Evolutionary conservation across 2,888 invertebrate genomes (phyloP).

Genomic region (Polydrusus pterygomalis): DNA sequence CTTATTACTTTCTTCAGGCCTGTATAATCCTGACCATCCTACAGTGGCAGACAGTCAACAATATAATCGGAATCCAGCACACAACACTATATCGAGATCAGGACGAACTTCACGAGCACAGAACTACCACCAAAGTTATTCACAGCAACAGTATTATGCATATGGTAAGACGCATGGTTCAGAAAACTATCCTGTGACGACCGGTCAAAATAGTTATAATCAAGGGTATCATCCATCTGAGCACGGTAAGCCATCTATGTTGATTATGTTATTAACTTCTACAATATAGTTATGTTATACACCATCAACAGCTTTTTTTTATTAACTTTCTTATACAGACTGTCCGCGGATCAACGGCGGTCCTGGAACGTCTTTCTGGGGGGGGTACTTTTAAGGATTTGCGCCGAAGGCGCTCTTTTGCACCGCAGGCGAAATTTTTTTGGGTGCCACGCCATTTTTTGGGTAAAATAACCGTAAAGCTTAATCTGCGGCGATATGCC

Average conservation of each 20-base stretch:
- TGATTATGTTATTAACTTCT: background rate
- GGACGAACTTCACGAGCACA: constrained; percentile 34
- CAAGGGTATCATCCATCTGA: constrained; percentile 65
- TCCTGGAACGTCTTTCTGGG: too few relatives aligned
- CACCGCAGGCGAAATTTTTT: too few relatives aligned
- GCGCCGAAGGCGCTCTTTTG: too few relatives aligned
- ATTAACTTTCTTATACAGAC: too few relatives aligned
- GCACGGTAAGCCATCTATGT: constrained; percentile 35
- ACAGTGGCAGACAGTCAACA: constrained; percentile 66
- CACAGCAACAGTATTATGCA: constrained; percentile 70
- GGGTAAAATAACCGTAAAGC: too few relatives aligned
- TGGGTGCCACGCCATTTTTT: too few relatives aligned
- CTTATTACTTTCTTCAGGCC: constrained; percentile 61
- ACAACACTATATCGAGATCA: constrained; percentile 58
- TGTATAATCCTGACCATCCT: constrained; percentile 71
- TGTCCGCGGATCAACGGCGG: too few relatives aligned
- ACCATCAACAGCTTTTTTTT: too few relatives aligned
- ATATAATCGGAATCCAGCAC: constrained; percentile 66
- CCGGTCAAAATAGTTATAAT: constrained; percentile 64
- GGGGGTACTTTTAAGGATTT: too few relatives aligned
- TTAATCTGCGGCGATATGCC: too few relatives aligned
- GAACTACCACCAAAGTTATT: constrained; percentile 47
- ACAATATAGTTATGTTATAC: too few relatives aligned
- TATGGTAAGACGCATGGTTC: constrained; percentile 73
- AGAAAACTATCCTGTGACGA: constrained; percentile 64